These are phyloP conservation scores for Himalopsyche kuldschensis DNA, from an alignment of 2,888 invertebrate genomes.

Conservation along the genomic window DNA sequence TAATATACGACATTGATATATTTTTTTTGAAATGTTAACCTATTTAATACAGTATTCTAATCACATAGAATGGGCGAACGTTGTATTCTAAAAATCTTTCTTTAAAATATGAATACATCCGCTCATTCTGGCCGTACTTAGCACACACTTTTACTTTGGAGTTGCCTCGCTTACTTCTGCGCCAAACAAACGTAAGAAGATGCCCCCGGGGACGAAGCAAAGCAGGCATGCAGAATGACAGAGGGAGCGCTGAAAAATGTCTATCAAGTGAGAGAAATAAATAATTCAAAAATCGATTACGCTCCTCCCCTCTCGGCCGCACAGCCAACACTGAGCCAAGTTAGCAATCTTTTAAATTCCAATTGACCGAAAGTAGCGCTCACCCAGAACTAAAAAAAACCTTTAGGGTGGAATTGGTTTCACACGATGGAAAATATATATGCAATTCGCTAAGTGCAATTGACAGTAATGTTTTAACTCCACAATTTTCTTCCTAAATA, in stretches of 20 bases:
- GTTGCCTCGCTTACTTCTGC: background rate
- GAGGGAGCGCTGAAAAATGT: background rate
- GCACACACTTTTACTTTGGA: background rate
- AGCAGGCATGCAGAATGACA: background rate
- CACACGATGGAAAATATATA: background rate
- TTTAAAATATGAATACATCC: background rate
- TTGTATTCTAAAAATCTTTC: background rate
- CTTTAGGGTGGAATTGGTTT: background rate
- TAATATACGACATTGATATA: no score
- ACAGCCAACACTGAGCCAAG: background rate
- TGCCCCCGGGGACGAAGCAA: background rate
- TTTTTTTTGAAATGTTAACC: no score
- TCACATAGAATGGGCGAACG: background rate
- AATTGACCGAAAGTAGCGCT: background rate
- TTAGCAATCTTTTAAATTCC: background rate
- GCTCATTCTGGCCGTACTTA: background rate
- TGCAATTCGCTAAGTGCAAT: background rate
- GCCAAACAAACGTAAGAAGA: background rate
- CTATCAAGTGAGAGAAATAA: background rate
- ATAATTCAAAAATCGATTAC: conserved; percentile 26
- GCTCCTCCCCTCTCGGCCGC: background rate
- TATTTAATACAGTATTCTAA: background rate
- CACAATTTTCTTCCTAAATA: background rate
- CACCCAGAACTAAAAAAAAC: background rate
- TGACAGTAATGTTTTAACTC: background rate